These are phyloP conservation scores for Triplophysa yarkandensis DNA, from an alignment of 2,797 vertebrate species.

Conservation along the genomic window DNA sequence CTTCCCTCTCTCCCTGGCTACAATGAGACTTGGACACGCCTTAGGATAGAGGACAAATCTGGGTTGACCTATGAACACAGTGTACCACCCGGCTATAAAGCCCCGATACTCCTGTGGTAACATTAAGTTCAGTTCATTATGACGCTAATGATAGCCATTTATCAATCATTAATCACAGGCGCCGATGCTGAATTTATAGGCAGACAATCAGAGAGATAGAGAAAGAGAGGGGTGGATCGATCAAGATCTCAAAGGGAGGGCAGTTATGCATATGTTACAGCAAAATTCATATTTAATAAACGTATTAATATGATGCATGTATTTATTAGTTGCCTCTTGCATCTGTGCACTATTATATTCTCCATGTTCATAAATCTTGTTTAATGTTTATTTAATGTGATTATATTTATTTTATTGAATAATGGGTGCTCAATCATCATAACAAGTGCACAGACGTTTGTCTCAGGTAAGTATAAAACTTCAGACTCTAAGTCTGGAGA, in stretches of 20 bases:
- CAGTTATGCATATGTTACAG: neutral
- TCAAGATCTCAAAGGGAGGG: conserved; percentile 1
- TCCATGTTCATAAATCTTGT: neutral
- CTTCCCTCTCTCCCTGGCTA: neutral
- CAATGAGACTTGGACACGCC: conserved; percentile 19
- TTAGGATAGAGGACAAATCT: conserved; percentile 23
- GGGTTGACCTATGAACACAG: conserved; percentile 36
- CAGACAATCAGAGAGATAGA: conserved; percentile 9
- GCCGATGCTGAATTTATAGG: neutral
- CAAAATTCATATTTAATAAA: neutral
- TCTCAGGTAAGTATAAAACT: neutral
- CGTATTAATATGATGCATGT: neutral
- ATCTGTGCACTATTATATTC: neutral
- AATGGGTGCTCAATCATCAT: neutral
- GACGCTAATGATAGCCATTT: conserved; percentile 25
- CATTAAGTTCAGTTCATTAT: conserved; percentile 34
- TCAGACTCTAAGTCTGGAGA: neutral
- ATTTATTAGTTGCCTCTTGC: neutral
- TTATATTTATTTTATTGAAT: neutral
- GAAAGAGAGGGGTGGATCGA: neutral
- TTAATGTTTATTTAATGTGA: neutral
- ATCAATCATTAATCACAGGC: conserved; percentile 46
- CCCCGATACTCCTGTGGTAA: conserved; percentile 21
- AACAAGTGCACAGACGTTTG: neutral
- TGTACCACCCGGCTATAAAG: conserved; percentile 23